phyloP scores from a whole-genome alignment of 2,888 invertebrate genomes.

The Portevinia maculata region DNA sequence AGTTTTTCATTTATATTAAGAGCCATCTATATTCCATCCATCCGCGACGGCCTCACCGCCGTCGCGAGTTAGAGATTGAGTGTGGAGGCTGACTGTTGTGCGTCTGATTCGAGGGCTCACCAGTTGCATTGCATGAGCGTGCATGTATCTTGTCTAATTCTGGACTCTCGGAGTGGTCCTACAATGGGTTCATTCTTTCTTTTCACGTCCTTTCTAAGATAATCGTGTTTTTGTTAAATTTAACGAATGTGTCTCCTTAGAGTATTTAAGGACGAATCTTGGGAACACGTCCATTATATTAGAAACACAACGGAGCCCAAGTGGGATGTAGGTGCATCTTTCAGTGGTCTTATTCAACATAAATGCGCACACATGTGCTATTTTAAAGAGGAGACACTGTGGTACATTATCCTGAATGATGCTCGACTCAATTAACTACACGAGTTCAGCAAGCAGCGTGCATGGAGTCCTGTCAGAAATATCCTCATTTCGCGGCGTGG shows the following conservation, averaged over 20 bases:
- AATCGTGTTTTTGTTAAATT: slow-evolving; percentile 29
- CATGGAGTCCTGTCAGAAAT: slow-evolving; percentile 44
- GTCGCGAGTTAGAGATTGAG: slow-evolving; percentile 25
- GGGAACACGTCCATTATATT: slow-evolving; percentile 49
- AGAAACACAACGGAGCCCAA: slow-evolving; percentile 17
- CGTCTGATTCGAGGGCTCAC: slow-evolving; percentile 58
- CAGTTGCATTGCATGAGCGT: slow-evolving; percentile 42
- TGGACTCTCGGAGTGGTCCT: slow-evolving; percentile 22
- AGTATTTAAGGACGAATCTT: slow-evolving; percentile 44
- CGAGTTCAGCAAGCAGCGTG: slow-evolving; percentile 17
- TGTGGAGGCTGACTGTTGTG: slow-evolving; percentile 34
- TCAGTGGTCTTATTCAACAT: slow-evolving; percentile 15
- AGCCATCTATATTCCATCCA: slow-evolving; percentile 73
- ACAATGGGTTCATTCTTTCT: not conserved
- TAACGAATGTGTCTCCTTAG: slow-evolving; percentile 20
- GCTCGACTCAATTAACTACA: slow-evolving; percentile 69
- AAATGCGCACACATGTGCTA: slow-evolving; percentile 51
- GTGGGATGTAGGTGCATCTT: slow-evolving; percentile 4
- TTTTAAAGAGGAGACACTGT: slow-evolving; percentile 57
- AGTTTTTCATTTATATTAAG: slow-evolving; percentile 75
- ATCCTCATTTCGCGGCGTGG: slow-evolving; percentile 65
- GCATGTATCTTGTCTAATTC: slow-evolving; percentile 13
- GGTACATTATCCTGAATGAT: slow-evolving; percentile 72
- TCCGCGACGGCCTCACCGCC: slow-evolving; percentile 63
- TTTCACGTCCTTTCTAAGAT: not conserved